Percentiles rank a stretch among this genome's conserved stretches.
These are phyloP conservation scores for Hozukius guyotensis DNA, from an alignment of 2,797 vertebrate genomes.

Conservation along the genomic window DNA sequence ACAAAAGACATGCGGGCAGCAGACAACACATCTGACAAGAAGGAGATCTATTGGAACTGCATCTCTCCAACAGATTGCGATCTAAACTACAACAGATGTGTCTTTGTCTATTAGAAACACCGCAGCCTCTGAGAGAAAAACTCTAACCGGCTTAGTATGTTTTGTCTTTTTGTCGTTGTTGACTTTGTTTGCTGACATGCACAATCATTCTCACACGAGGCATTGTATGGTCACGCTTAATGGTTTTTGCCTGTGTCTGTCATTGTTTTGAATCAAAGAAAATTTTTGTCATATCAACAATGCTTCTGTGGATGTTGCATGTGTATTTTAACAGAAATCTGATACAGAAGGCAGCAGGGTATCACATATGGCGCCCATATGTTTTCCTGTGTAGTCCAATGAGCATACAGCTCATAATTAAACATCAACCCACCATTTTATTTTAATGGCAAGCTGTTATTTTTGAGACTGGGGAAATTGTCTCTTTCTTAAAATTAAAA, in stretches of 20 bases:
- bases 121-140: background rate
- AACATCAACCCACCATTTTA: slow-evolving; percentile 1
- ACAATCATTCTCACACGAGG: background rate
- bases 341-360: slow-evolving; percentile 7
- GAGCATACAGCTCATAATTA: slow-evolving; percentile 8
- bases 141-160: background rate
- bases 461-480: background rate
- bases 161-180: background rate
- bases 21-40: slow-evolving; percentile 14
- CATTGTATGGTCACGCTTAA: background rate
- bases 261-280: background rate
- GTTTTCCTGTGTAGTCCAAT: background rate
- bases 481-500: background rate
- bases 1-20: slow-evolving; percentile 4
- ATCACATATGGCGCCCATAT: slow-evolving; percentile 30
- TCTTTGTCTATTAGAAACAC: slow-evolving; percentile 18
- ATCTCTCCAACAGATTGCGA: background rate
- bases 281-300: background rate
- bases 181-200: slow-evolving; percentile 7
- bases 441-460: background rate
- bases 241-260: background rate
- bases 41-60: background rate
- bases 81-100: slow-evolving; percentile 40
- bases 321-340: slow-evolving; percentile 17
- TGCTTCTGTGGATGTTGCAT: background rate